Evolutionary conservation across 2,797 vertebrate genomes (phyloP).

Genomic region (Ataeniobius toweri): DNA sequence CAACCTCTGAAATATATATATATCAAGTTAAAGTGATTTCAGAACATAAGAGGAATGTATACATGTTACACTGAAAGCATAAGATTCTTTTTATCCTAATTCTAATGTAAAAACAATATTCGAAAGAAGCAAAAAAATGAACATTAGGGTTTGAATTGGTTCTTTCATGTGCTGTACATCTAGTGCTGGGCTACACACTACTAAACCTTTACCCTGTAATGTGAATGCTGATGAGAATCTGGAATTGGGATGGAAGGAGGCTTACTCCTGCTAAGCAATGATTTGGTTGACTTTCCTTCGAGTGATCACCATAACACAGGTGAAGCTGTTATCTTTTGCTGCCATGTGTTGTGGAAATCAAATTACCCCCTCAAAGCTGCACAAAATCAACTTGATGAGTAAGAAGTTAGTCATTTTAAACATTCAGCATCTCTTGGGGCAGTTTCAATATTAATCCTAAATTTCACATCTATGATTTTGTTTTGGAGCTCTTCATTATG

Average conservation of each 20-base stretch:
- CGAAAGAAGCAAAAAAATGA: constrained; percentile 4
- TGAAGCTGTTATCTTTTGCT: constrained; percentile 67
- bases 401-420: constrained; percentile 49
- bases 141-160: background rate
- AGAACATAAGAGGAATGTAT: constrained; percentile 29
- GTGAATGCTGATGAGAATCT: constrained; percentile 65
- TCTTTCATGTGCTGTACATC: constrained; percentile 14
- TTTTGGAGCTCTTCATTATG: constrained; percentile 4
- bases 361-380: constrained; percentile 60
- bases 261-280: constrained; percentile 63
- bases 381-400: constrained; percentile 63
- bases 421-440: constrained; percentile 16
- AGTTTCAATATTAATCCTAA: constrained; percentile 36
- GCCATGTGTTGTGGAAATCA: constrained; percentile 61
- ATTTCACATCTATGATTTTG: constrained; percentile 18
- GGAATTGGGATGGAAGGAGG: constrained; percentile 61
- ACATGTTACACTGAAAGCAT: constrained; percentile 7
- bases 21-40: constrained; percentile 50
- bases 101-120: constrained; percentile 15
- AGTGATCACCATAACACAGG: constrained; percentile 65
- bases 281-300: constrained; percentile 67
- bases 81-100: constrained; percentile 2
- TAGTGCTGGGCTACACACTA: constrained; percentile 52
- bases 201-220: constrained; percentile 40
- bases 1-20: constrained; percentile 63